These are phyloP conservation scores for Mugil cephalus DNA, from an alignment of 2,113 vertebrate species.

Conservation along the genomic window DNA sequence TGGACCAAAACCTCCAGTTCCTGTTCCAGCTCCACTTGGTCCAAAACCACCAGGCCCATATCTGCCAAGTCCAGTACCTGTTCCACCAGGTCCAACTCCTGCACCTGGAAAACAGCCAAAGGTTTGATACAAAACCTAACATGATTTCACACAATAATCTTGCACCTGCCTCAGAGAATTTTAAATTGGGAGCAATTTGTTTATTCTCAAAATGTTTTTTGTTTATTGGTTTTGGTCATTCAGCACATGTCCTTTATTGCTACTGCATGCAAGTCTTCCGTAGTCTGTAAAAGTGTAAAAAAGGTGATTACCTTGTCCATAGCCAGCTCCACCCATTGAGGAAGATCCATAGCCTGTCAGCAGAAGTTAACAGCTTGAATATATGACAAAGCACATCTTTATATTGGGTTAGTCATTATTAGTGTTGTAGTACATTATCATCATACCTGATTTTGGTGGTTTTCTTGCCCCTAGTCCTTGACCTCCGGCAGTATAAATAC, in stretches of 20 bases:
- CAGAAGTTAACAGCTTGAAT: background rate
- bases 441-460: slow-evolving; percentile 69
- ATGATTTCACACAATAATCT: background rate
- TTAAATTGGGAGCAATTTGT: too few relatives aligned
- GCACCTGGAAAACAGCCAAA: slow-evolving; percentile 13
- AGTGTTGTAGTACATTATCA: background rate
- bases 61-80: slow-evolving; percentile 22
- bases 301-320: slow-evolving; percentile 50
- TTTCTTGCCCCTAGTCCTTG: slow-evolving; percentile 62
- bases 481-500: slow-evolving; percentile 25
- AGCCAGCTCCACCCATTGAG: slow-evolving; percentile 61
- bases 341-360: slow-evolving; percentile 67
- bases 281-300: too few relatives aligned
- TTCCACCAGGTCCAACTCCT: slow-evolving; percentile 41
- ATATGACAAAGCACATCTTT: background rate
- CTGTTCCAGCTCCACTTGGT: slow-evolving; percentile 24
- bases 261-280: too few relatives aligned
- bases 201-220: too few relatives aligned
- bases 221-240: too few relatives aligned
- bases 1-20: slow-evolving; percentile 42
- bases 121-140: background rate
- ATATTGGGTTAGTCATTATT: slow-evolving; percentile 1
- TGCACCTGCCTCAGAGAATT: too few relatives aligned
- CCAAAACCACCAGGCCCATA: slow-evolving; percentile 43
- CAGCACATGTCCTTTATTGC: background rate